These are phyloP conservation scores for Drosophila ustulata DNA, from an alignment of 2,888 invertebrate genomes.

Conservation along the genomic window DNA sequence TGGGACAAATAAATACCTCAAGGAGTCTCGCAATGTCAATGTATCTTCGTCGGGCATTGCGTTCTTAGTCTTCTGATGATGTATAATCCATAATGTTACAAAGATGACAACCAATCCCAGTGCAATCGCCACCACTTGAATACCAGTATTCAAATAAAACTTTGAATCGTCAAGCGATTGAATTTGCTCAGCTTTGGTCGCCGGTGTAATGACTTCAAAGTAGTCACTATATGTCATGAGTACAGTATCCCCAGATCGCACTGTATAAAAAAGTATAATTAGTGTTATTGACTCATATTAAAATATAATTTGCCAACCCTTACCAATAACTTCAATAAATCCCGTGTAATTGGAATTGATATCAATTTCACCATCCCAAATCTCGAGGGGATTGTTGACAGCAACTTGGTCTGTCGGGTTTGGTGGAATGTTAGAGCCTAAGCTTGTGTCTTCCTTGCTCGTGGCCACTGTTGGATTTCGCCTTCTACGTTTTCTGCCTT, in stretches of 20 bases:
- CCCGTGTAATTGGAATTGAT: slow-evolving; percentile 93
- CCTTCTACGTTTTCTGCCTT: slow-evolving; percentile 69
- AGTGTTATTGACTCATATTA: neutral
- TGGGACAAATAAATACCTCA: slow-evolving; percentile 86
- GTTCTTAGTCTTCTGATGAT: slow-evolving; percentile 88
- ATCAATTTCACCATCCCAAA: slow-evolving; percentile 91
- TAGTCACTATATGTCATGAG: slow-evolving; percentile 91
- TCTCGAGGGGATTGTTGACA: slow-evolving; percentile 68
- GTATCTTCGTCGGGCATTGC: slow-evolving; percentile 89
- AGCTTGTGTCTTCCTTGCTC: slow-evolving; percentile 56
- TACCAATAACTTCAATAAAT: slow-evolving; percentile 93
- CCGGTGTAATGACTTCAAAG: slow-evolving; percentile 90
- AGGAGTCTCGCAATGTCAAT: slow-evolving; percentile 88
- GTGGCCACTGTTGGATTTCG: slow-evolving; percentile 77
- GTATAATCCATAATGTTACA: slow-evolving; percentile 88
- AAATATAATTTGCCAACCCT: slow-evolving; percentile 68
- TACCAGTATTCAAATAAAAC: slow-evolving; percentile 87
- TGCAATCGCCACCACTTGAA: slow-evolving; percentile 89
- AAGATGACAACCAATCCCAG: slow-evolving; percentile 88
- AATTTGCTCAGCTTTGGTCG: slow-evolving; percentile 86
- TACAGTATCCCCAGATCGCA: slow-evolving; percentile 83
- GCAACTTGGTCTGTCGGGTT: slow-evolving; percentile 20
- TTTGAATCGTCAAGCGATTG: slow-evolving; percentile 85
- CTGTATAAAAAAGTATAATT: slow-evolving; percentile 45
- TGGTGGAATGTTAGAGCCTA: slow-evolving; percentile 17